Base-by-base conservation (phyloP, 2,113 vertebrate species). In the Forbesichthys papilliferus region DNA sequence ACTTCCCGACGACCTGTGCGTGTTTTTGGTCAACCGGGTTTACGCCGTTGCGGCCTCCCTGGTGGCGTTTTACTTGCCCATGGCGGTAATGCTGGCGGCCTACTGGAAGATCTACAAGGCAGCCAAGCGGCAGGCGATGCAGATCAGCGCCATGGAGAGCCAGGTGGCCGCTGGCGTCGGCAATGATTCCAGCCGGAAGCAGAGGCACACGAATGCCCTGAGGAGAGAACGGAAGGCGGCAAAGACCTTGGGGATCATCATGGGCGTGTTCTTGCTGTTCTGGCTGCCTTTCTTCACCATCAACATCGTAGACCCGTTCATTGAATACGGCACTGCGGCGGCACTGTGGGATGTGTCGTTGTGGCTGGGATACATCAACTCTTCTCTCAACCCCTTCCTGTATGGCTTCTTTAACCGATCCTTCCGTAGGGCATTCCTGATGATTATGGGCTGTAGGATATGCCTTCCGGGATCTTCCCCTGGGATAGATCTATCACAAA, bases 61-160 rank as follows among this genome's bases (percentile, higher is more conserved):
- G 51, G 90, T 94, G 11, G 90, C 92, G n/a, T 94, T 94, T 77
- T 93, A 94, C 65, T 54, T 93, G 62, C 92, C 93, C 0, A 92
- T 94, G 92, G 84, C 67, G 11, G 77, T 88, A 20, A 93, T 94
- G 92, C 71, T 94, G 3, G 64, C 90, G 46, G 93, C 91, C 42
- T 94, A 94, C 81, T 94, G 92, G 91, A 93, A 91, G 75, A 93
- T 94, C 78, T 94, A 90, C 81, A 91, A 90, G 78, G 93, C 85
- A 18, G 92, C 93, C 34, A 91, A 88, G 63, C 85, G 91, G 1
- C 93, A 94, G 74, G 93, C 92, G 36, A 85, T 69, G 83, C 93
- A 93, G 82, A 94, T 94, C 69, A 91, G 80, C 0, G 91, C 90
- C 52, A 87, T 93, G 84, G 92, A 94, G 74, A 87, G 89, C 33